These are phyloP conservation scores for Drosophila anomalata DNA, from an alignment of 2,888 invertebrate species.

Conservation along the genomic window DNA sequence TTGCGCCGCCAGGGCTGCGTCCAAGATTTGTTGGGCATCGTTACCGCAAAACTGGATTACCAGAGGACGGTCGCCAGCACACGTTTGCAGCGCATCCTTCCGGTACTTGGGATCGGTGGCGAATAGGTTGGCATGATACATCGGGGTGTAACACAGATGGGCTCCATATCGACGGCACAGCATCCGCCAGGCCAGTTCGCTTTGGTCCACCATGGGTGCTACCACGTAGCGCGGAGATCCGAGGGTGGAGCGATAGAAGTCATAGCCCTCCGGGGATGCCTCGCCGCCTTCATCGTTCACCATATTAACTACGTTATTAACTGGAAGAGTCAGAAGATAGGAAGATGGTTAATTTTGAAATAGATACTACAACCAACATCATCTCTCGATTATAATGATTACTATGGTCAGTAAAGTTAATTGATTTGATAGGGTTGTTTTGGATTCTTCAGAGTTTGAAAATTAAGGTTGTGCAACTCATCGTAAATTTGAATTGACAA, in stretches of 20 bases:
- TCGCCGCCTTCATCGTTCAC: slow-evolving; percentile 41
- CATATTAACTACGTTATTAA: slow-evolving; percentile 40
- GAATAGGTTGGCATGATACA: slow-evolving; percentile 97
- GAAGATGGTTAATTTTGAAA: background rate
- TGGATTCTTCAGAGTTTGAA: no score
- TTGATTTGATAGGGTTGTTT: background rate
- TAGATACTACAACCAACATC: background rate
- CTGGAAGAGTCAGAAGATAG: background rate
- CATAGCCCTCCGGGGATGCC: background rate
- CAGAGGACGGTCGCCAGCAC: slow-evolving; percentile 94
- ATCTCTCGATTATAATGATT: no score
- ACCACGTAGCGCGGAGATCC: no score
- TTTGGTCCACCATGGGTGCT: no score
- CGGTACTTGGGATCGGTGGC: slow-evolving; percentile 94
- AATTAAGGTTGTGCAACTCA: no score
- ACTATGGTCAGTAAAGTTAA: background rate
- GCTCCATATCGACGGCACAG: slow-evolving; percentile 95
- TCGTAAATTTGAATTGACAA: slow-evolving; percentile 4
- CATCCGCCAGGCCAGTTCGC: slow-evolving; percentile 89
- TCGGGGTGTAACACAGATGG: slow-evolving; percentile 97
- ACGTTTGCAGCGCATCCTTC: slow-evolving; percentile 92
- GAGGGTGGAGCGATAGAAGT: no score
- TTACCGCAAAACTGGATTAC: slow-evolving; percentile 99
- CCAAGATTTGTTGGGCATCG: slow-evolving; percentile 92
- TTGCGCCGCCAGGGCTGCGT: slow-evolving; percentile 94